These are phyloP conservation scores for Drosophila mercatorum DNA, from an alignment of 2,888 invertebrate genomes.

Conservation along the genomic window DNA sequence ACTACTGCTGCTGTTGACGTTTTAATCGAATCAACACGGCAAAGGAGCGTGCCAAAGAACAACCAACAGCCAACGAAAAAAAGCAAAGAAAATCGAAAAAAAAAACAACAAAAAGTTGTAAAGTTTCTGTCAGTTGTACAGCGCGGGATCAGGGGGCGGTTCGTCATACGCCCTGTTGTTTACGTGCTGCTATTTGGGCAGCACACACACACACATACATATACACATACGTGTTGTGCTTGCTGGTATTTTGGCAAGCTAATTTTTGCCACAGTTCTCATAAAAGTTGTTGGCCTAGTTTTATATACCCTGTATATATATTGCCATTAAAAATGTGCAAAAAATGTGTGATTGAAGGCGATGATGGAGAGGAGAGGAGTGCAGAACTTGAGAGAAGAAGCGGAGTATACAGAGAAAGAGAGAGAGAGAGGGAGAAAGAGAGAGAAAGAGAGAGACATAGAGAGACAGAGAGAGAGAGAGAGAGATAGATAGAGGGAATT, in stretches of 20 bases:
- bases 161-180: constrained; percentile 56
- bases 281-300: constrained; percentile 49
- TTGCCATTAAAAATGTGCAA: neutral
- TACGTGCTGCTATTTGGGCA: constrained; percentile 50
- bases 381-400: neutral
- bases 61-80: constrained; percentile 4
- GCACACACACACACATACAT: neutral
- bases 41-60: constrained; percentile 57
- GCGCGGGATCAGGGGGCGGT: constrained; percentile 5
- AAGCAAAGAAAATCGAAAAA: constrained; percentile 32
- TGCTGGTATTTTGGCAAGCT: constrained; percentile 48
- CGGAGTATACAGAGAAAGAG: neutral
- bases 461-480: too few relatives aligned
- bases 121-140: constrained; percentile 64
- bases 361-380: neutral
- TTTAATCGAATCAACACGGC: constrained; percentile 76
- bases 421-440: too few relatives aligned
- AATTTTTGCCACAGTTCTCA: constrained; percentile 61
- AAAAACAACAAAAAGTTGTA: constrained; percentile 52
- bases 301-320: neutral
- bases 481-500: too few relatives aligned
- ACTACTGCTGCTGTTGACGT: constrained; percentile 65
- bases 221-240: neutral
- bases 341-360: neutral
- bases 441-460: neutral